phyloP scores from a whole-genome alignment of 1,140 invertebrate genomes.

The Drosophila neocordata region DNA sequence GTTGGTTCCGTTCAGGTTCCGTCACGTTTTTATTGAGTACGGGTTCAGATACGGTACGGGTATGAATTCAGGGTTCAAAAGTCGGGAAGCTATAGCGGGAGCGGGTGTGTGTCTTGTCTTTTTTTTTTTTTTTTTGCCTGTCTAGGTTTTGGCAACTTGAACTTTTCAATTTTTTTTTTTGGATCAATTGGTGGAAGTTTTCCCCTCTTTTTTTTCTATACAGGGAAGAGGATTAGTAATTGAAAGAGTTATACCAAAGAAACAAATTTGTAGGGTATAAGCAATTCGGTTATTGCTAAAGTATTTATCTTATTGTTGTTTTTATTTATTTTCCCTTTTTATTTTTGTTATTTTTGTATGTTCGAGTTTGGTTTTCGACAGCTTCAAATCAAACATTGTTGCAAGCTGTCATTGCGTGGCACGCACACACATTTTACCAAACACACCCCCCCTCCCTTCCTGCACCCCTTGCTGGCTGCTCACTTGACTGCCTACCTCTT shows the following conservation, averaged over 20 bases:
- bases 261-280: constrained; percentile 20
- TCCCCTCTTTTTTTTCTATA: background rate
- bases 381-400: constrained; percentile 68
- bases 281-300: constrained; percentile 2
- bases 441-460: background rate
- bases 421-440: constrained; percentile 37
- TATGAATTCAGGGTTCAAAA: background rate
- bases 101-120: constrained; percentile 3
- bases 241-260: too few species aligned
- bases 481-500: constrained; percentile 30
- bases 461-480: background rate
- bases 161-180: constrained; percentile 42
- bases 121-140: constrained; percentile 16
- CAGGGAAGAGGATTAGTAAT: background rate
- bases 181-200: background rate
- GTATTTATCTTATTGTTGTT: background rate
- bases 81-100: background rate
- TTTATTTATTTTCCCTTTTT: constrained; percentile 19
- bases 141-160: constrained; percentile 35
- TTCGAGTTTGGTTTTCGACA: constrained; percentile 61
- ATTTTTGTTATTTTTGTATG: constrained; percentile 15
- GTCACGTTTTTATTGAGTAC: constrained; percentile 6
- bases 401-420: constrained; percentile 64
- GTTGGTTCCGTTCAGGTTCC: constrained; percentile 30
- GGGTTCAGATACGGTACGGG: background rate